Evolutionary conservation across 2,797 vertebrate species (phyloP).

Genomic region (Sebastes iracundus): DNA sequence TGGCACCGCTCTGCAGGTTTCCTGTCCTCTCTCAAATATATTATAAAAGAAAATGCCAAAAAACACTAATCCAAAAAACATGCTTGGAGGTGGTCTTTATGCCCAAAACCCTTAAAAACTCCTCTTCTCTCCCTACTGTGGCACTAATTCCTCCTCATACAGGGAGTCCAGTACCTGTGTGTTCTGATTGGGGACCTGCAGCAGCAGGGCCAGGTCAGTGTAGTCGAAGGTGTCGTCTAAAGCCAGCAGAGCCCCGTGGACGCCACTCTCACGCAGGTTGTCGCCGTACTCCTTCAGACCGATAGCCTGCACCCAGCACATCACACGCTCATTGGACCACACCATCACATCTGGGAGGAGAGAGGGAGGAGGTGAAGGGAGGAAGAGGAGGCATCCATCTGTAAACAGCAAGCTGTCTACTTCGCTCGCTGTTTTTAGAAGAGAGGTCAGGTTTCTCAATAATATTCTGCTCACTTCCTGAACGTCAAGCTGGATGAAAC

Average conservation of each 20-base stretch:
- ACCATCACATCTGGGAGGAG: constrained; percentile 90
- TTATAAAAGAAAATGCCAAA: neutral
- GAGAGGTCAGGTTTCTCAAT: constrained; percentile 17
- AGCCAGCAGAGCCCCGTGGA: constrained; percentile 90
- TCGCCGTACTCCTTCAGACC: constrained; percentile 94
- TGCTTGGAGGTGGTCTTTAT: neutral
- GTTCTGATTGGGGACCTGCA: constrained; percentile 94
- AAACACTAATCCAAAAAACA: neutral
- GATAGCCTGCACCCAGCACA: constrained; percentile 92
- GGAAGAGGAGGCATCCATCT: constrained; percentile 7
- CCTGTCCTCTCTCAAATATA: neutral
- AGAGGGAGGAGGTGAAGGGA: neutral
- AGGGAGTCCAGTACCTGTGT: constrained; percentile 82
- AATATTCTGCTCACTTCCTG: constrained; percentile 3
- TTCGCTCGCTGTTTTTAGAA: constrained; percentile 1
- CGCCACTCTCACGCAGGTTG: constrained; percentile 91
- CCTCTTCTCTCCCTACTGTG: neutral
- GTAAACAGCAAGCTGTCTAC: constrained; percentile 14
- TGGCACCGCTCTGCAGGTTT: neutral
- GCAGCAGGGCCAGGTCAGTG: constrained; percentile 91
- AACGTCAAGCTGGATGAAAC: neutral
- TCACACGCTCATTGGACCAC: constrained; percentile 94
- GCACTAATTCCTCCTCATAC: neutral
- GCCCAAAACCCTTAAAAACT: neutral
- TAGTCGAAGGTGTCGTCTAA: constrained; percentile 95